Base-by-base conservation (phyloP, 1,140 invertebrate species). In the Lepidurus couesii region DNA sequence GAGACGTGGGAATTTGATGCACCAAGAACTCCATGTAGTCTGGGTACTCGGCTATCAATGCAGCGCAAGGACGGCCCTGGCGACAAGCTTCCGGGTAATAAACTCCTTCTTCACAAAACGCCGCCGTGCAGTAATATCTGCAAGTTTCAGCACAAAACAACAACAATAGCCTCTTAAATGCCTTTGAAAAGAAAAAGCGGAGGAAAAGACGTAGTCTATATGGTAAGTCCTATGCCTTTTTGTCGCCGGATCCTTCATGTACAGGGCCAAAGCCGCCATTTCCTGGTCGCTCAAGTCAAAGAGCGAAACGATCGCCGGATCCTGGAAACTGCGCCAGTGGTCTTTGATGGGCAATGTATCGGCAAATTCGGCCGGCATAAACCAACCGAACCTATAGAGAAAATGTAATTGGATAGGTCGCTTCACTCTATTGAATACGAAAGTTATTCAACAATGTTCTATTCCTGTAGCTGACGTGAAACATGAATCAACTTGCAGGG, bases 311-410 rank as follows among this genome's bases (percentile, higher is more conserved):
- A 85, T 84, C 34, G 86, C 83, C 21, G 78, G 78, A 42, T 85
- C 83, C 34, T 83, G 82, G 77, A 90, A 89, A 10, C 85, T 84
- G n/a, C 84, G 80, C 88, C 88, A 90, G 77, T 83, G 88, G 7
- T 87, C 86, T 16, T 53, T 81, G 53, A 81, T 81, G 77, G 11
- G 80, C 44, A 42, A 80, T 80, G 80, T 80, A n/a, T 84, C 80
- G 1, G 83, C 82, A 11, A 81, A 81, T 74, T 81, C 81, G 21
- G 81, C 81, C 1, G 85, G 90, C 73, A 92, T 88, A 82, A 90
- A 93, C 91, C 92, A 93, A 7, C 91, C 90, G 82, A 91, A 91
- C 77, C 91, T 89, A 82, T 7, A 78, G 80, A 47, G 73, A 34
- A 24, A 74, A 47, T 34, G n/a, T 75, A 47, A 47, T 74, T 45